Evolutionary conservation across 1,140 invertebrate species (phyloP).

Genomic region (Epicauta chinensis): DNA sequence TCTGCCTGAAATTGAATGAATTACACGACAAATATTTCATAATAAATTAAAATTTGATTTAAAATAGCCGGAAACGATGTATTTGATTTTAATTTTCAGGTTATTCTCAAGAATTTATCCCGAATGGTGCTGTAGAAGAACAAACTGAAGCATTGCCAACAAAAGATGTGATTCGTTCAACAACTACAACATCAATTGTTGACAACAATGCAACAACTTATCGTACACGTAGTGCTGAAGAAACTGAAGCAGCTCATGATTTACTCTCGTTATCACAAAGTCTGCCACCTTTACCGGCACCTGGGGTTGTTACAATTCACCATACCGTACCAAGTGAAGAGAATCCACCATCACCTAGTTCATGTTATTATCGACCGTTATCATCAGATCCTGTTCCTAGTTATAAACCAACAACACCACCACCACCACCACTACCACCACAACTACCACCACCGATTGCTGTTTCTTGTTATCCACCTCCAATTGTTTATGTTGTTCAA

Average conservation of each 20-base stretch:
- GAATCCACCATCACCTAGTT: slow-evolving; percentile 37
- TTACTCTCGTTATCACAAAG: slow-evolving; percentile 75
- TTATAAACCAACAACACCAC: slow-evolving; percentile 17
- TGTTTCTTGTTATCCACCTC: slow-evolving; percentile 28
- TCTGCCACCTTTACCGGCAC: slow-evolving; percentile 64
- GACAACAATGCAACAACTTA: slow-evolving; percentile 40
- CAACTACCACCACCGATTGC: slow-evolving; percentile 29
- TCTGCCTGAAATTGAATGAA: too few relatives aligned
- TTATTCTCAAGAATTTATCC: slow-evolving; percentile 36
- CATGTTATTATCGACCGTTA: slow-evolving; percentile 43
- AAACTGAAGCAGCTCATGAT: slow-evolving; percentile 80
- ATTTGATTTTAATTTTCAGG: slow-evolving; percentile 29
- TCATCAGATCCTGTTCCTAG: slow-evolving; percentile 36
- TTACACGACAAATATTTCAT: too few relatives aligned
- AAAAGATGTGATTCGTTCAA: slow-evolving; percentile 2
- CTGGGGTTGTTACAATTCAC: slow-evolving; percentile 54
- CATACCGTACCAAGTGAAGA: slow-evolving; percentile 36
- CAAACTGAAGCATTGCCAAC: slow-evolving; percentile 3
- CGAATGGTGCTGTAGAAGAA: slow-evolving; percentile 16
- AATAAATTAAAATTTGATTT: too few relatives aligned
- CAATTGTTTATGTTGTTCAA: slow-evolving; percentile 39
- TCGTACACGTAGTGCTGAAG: slow-evolving; percentile 62
- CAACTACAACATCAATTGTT: neutral
- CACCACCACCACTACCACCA: slow-evolving; percentile 21
- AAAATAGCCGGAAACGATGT: too few relatives aligned